Evolutionary conservation across 2,797 vertebrate genomes (phyloP).

Genomic region (Rhinichthys osculus): DNA sequence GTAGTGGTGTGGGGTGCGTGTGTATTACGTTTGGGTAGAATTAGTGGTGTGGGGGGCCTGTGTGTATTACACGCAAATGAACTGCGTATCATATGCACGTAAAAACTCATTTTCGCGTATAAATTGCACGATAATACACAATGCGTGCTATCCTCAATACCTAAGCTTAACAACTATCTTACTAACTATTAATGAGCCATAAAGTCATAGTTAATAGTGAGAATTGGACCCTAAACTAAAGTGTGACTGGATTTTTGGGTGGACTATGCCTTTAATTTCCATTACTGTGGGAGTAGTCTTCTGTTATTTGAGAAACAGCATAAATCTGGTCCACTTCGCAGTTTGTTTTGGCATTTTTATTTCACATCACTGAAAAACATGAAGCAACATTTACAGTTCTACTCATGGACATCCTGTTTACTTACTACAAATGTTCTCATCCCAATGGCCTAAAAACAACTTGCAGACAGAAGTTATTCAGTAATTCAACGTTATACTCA

Average conservation of each 20-base stretch:
- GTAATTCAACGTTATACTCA: not conserved
- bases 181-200: too few species aligned
- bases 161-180: too few species aligned
- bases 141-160: too few species aligned
- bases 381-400: not conserved
- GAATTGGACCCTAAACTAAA: too few species aligned
- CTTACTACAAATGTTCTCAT: not conserved
- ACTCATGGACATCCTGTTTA: not conserved
- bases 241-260: not conserved
- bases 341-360: constrained; percentile 4
- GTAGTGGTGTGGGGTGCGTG: too few species aligned
- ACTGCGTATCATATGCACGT: too few species aligned
- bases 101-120: too few species aligned
- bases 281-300: not conserved
- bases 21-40: too few species aligned
- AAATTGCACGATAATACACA: too few species aligned
- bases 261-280: not conserved
- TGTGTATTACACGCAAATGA: too few species aligned
- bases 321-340: not conserved
- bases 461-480: not conserved
- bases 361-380: not conserved
- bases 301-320: not conserved
- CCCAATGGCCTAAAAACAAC: not conserved
- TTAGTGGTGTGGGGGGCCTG: too few species aligned
- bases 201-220: too few species aligned